Base-by-base conservation (phyloP, 1,140 invertebrate species). In the Rhysida immarginata region DNA sequence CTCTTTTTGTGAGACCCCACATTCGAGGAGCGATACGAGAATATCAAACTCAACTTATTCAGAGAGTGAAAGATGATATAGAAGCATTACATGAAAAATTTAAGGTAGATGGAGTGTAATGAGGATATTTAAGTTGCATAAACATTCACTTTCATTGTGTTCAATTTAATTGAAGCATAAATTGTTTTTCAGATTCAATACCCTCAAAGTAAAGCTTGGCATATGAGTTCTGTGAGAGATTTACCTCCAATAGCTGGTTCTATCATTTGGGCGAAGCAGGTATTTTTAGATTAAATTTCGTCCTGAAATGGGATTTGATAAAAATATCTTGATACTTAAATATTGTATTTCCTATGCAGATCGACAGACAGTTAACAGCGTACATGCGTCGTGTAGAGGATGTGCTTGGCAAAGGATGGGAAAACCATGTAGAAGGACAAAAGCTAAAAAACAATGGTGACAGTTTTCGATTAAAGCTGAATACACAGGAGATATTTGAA, bases 31-130 rank as follows among this genome's bases (percentile, higher is more conserved):
- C 96, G 25, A 99, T 99, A 61, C 75, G 95, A 35, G 95, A 99
- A 75, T 99, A 99, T 72, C 96, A 99, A 74, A 97, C 95, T 0
- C 94, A 99, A 69, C 77, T 99, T 26, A 99, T 99, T 67, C 94
- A 99, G 69, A 79, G 94, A 58, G 96, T 99, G 8, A 99, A 99
- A 70, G 95, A 97, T 68, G 96, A 99, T 66, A 99, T 99, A 65
- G 93, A 97, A 69, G 81, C 87, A 1, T 72, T 99, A 5, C 95
- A 99, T 73, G 93, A 97, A 68, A 97, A 96, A 70, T 98, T 98
- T 66, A 97, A 97, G 78, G 89, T 90, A 69, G 58, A 54, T 35
- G 16, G n/a, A n/a, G n/a, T n/a, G n/a, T n/a, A n/a, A n/a, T n/a
- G n/a, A n/a, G n/a, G n/a, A n/a, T n/a, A n/a, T n/a, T n/a, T n/a